Conservation (phyloP, 2,888 invertebrate genomes). For the Hipparchia sbordonii region DNA sequence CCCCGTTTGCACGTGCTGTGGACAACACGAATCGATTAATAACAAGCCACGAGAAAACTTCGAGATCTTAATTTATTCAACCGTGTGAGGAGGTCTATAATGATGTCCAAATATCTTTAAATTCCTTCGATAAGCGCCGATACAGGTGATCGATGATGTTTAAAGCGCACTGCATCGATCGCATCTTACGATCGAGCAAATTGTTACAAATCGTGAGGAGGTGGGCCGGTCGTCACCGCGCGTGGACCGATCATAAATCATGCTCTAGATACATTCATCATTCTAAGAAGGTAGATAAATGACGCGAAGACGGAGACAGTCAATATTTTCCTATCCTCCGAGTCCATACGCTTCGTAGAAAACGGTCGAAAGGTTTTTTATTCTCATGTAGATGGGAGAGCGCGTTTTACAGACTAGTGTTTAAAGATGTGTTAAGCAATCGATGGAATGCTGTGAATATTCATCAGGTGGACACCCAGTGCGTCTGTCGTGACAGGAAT, state of each 20-base stretch:
- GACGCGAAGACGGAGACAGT: slow-evolving; percentile 77
- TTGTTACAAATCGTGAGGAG: slow-evolving; percentile 82
- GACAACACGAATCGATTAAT: slow-evolving; percentile 65
- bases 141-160: slow-evolving; percentile 79
- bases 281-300: slow-evolving; percentile 82
- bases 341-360: slow-evolving; percentile 68
- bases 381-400: slow-evolving; percentile 69
- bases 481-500: slow-evolving; percentile 79
- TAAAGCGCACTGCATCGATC: slow-evolving; percentile 76
- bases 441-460: slow-evolving; percentile 80
- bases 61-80: slow-evolving; percentile 50
- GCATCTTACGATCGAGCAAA: slow-evolving; percentile 82
- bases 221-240: slow-evolving; percentile 81
- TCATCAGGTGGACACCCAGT: slow-evolving; percentile 80
- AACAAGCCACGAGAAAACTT: slow-evolving; percentile 42
- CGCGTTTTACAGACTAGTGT: slow-evolving; percentile 66
- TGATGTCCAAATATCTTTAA: slow-evolving; percentile 76
- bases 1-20: slow-evolving; percentile 94
- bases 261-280: slow-evolving; percentile 78
- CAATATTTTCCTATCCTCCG: slow-evolving; percentile 73
- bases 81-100: slow-evolving; percentile 67
- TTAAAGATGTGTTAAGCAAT: slow-evolving; percentile 80
- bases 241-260: slow-evolving; percentile 78
- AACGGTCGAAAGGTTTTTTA: slow-evolving; percentile 65
- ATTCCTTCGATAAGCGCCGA: slow-evolving; percentile 76